phyloP scores from a whole-genome alignment of 1,140 invertebrate species.

The Diorhabda elongata region DNA sequence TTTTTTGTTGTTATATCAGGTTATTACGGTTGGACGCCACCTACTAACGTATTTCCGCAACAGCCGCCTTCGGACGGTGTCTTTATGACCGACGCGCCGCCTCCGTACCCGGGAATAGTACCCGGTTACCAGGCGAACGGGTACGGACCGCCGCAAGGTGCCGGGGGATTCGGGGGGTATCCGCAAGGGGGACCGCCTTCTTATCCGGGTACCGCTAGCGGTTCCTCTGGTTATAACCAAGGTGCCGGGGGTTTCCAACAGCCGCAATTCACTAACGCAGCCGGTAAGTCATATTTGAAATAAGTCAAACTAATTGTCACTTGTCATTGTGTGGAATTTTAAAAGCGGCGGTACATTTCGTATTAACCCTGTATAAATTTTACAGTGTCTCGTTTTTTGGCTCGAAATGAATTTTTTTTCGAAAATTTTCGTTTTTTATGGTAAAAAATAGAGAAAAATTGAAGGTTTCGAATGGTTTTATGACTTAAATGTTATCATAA shows the following conservation, averaged over 20 bases:
- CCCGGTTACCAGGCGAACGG: conserved; percentile 30
- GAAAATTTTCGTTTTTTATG: background rate
- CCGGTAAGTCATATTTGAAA: background rate
- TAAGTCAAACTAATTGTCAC: background rate
- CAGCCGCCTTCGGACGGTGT: conserved; percentile 76
- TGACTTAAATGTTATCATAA: too few relatives aligned
- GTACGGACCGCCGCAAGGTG: conserved; percentile 28
- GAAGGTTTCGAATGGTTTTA: background rate
- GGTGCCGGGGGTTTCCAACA: conserved; percentile 33
- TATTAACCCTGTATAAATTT: background rate
- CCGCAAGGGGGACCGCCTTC: conserved; percentile 32
- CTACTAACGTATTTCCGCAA: conserved; percentile 63
- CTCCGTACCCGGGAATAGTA: conserved; percentile 86
- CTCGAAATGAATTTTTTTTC: background rate
- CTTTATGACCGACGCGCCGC: conserved; percentile 88
- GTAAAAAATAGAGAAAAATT: background rate
- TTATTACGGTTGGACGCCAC: conserved; percentile 91
- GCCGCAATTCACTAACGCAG: conserved; percentile 24
- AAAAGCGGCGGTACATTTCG: background rate
- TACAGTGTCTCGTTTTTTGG: background rate
- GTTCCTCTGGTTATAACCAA: conserved; percentile 32
- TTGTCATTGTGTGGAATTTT: background rate
- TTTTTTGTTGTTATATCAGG: conserved; percentile 49
- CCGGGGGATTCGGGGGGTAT: conserved; percentile 22
- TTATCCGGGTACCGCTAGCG: conserved; percentile 37